Conservation (phyloP, 1,140 invertebrate species). For the Cyclina sinensis region DNA sequence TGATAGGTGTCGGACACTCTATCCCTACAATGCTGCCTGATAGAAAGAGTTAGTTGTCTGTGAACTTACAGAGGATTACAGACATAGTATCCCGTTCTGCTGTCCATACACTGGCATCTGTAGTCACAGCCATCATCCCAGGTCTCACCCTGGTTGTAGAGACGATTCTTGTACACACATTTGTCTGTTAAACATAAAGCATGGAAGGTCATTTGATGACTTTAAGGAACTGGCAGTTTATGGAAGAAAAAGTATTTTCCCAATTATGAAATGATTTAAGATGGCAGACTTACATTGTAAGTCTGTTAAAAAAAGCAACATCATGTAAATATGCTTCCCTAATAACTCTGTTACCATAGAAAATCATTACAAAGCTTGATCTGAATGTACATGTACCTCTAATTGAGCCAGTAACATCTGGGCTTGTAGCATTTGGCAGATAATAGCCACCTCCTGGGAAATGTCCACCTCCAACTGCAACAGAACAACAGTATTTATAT, state of each 20-base stretch:
- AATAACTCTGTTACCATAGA: no score
- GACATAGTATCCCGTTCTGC: slow-evolving; percentile 71
- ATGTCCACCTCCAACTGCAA: neutral
- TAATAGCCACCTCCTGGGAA: slow-evolving; percentile 67
- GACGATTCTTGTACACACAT: slow-evolving; percentile 74
- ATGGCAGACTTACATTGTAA: no score
- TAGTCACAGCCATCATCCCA: slow-evolving; percentile 78
- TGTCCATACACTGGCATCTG: slow-evolving; percentile 72
- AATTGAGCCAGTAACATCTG: slow-evolving; percentile 34
- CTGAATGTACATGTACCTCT: slow-evolving; percentile 8
- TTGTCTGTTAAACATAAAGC: slow-evolving; percentile 51
- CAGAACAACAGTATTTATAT: neutral
- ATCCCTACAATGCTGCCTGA: no score
- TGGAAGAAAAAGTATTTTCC: no score
- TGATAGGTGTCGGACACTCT: no score
- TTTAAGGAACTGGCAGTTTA: no score
- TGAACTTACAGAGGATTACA: slow-evolving; percentile 72
- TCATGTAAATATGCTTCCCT: no score
- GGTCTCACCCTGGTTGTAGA: slow-evolving; percentile 75
- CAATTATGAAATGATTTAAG: no score
- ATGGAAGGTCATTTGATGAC: no score
- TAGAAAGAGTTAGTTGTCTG: no score
- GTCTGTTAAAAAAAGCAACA: no score
- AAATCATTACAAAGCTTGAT: no score
- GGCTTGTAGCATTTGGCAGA: slow-evolving; percentile 67